A percentile compares a stretch with the other conserved stretches of the same genome.
Evolutionary conservation across 2,797 vertebrate species (phyloP).

Genomic region (Phrynocephalus forsythii): DNA sequence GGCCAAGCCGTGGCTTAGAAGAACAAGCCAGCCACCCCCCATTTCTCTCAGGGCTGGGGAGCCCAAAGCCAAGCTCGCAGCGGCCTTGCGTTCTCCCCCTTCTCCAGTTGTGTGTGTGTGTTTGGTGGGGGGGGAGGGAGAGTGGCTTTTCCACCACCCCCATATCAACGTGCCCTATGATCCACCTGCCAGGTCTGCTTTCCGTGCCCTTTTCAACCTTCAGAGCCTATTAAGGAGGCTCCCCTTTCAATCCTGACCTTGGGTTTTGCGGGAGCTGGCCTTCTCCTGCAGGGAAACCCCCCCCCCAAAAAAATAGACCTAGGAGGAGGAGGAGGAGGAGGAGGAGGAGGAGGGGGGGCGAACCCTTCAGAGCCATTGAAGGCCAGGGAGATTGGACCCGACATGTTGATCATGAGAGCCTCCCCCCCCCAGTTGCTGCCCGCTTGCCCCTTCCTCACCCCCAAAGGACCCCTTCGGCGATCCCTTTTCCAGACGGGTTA

Average conservation of each 20-base stretch:
- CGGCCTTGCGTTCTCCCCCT: too few species aligned
- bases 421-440: neutral
- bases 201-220: neutral
- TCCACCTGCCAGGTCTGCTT: too few species aligned
- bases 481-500: neutral
- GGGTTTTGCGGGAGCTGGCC: neutral
- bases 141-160: too few species aligned
- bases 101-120: too few species aligned
- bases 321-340: too few species aligned
- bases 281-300: constrained; percentile 21
- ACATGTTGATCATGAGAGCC: neutral
- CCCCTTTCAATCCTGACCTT: neutral
- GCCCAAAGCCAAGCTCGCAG: rapidly evolving
- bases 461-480: neutral
- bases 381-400: neutral
- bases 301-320: too few species aligned
- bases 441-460: neutral
- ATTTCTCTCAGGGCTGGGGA: neutral
- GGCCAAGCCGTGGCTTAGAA: too few species aligned
- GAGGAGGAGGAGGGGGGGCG: too few species aligned
- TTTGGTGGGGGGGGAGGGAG: too few species aligned
- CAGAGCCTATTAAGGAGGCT: neutral
- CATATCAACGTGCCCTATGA: too few species aligned
- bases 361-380: neutral
- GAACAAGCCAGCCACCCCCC: too few species aligned